Base-by-base conservation (phyloP, 1,140 invertebrate genomes). In the Scaptomyza pallida region DNA sequence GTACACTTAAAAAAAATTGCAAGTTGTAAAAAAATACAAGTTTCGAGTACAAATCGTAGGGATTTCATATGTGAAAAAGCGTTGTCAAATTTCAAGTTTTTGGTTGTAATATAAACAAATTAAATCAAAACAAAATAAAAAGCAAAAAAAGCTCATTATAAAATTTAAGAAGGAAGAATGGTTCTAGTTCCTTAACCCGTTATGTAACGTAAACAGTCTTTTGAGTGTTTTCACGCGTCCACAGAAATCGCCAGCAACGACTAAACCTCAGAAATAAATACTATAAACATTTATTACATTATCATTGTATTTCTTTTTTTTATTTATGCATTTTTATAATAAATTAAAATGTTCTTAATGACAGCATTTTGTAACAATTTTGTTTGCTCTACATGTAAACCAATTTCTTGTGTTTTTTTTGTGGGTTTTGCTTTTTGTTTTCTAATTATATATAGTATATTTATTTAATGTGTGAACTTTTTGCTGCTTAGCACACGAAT, bases 321-420 rank as follows among this genome's bases (percentile, higher is more conserved):
- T 68, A 52, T 67, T 54, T 54, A 52, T 69, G 37, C 40, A 30
- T 86, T 10, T 83, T 80, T 79, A 77, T 74, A 85, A 85, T 85
- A 77, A 85, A 86, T 80, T 80, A 86, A 86, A 73, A 80, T 74
- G 74, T 73, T 72, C 19, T 79, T 73, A 59, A 74, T 77, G 75
- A 63, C 68, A 72, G 81, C 69, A 69, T 63, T 74, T 68, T 74
- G 80, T n/a, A 30, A 80, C 81, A 85, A 65, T 73, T 52, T 30
- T 60, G 44, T 52, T 59, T 59, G 23, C 23, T 23, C 23, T 4
- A 23, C 23, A 23, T 26, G 23, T 6, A 26, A 26, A 26, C 23
- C 5, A 26, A 26, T 26, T 26, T 26, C 6, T 26, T 26, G 4
- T 23, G 23, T 23, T 26, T 26, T 2, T 26, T 26, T 26, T 26